Evolutionary conservation across 53 echinoderm and acorn worm species (phyloP), one percentile per base, ranked within the genome.

Genomic region (Arbacia lixula): DNA sequence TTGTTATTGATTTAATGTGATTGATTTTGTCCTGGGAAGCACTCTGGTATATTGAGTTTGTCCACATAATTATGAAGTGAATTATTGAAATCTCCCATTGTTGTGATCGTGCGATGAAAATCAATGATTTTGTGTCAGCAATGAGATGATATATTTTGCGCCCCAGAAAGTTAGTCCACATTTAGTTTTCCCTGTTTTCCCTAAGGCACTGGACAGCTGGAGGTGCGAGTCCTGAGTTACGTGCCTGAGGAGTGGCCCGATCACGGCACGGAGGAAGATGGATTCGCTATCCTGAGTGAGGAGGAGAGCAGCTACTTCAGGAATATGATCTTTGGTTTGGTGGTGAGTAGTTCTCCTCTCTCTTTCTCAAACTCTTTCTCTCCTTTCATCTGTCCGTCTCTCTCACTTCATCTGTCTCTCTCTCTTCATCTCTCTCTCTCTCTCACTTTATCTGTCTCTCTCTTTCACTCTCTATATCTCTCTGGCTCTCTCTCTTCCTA

Each of bases 281-380:
- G 91, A 3, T 76, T 99, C 37, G 89, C 94, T 6, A 88, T 99
- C 16, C 85, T 99, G 24, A 95, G 79, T 53, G 99, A 99, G 40
- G 99, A 99, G 42, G 99, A 99, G 57, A 94, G 95, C 34, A 92
- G 72, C 5, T 99, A 99, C 87, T 99, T 99, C 64, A 99, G 92
- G 86, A 95, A 99, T 58, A 84, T 99, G 56, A 88, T 99, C 56
- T 77, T 94, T 84, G 91, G 94, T 64, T 42, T 95, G 49, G 78
- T 99, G 88, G 98, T 98, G 80, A 90, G 98, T 87, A 24, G 9
- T 17, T 34, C 34, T 1, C n/a, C 32, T n/a, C 57, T 57, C 14
- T 61, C 1, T 31, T 19, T 2, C 33, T 1, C 12, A n/a, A n/a
- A n/a, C n/a, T n/a, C n/a, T n/a, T n/a, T n/a, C n/a, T n/a, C n/a